Conservation (phyloP, 2,113 vertebrate genomes). For the Sylvia atricapilla region DNA sequence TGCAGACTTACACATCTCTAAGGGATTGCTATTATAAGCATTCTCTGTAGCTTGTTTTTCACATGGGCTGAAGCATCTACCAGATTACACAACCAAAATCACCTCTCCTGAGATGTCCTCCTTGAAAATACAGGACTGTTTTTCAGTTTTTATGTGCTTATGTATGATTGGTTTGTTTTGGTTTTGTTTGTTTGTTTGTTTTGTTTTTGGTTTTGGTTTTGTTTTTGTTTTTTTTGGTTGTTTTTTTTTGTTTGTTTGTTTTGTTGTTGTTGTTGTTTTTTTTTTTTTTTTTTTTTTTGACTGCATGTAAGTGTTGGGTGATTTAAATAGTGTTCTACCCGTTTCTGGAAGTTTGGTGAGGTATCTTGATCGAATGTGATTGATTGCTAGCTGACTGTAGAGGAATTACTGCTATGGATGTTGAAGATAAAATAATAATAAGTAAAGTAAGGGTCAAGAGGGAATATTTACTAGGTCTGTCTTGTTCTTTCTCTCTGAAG, state of each 20-base stretch:
- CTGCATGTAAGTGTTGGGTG: fast-evolving
- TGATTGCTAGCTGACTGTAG: background rate
- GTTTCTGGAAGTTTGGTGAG: background rate
- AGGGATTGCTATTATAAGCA: fast-evolving
- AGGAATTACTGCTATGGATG: background rate
- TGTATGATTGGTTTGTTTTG: too few relatives aligned
- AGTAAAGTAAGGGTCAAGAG: background rate
- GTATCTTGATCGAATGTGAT: background rate
- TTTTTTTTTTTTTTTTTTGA: background rate
- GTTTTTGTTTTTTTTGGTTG: fast-evolving
- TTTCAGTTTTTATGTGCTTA: background rate
- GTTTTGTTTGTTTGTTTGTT: too few relatives aligned
- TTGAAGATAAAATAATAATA: background rate
- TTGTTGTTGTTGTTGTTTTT: too few relatives aligned
- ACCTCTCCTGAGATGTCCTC: background rate
- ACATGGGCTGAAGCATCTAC: background rate
- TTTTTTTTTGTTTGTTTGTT: too few relatives aligned
- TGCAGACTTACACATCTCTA: fast-evolving
- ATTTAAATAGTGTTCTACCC: background rate
- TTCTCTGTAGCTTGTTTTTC: background rate
- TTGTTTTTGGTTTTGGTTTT: too few relatives aligned
- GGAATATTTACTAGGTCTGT: background rate
- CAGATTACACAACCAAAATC: fast-evolving
- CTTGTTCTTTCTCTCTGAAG: background rate
- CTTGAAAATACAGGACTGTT: background rate